phyloP scores from a whole-genome alignment of 2,888 invertebrate genomes.

The Tachina grossa region DNA sequence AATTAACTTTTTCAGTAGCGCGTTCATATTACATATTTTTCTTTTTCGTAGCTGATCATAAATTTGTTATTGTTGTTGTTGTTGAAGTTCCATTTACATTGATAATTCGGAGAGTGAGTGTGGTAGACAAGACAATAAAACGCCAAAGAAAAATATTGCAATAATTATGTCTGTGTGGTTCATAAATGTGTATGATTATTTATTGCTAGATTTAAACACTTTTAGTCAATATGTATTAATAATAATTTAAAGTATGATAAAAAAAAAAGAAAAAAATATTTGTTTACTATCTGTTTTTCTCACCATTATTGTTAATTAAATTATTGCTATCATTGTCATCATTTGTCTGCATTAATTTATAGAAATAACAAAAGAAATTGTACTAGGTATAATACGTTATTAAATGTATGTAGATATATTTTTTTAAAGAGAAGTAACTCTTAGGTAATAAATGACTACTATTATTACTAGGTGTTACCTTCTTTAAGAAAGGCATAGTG shows the following conservation, averaged over 20 bases:
- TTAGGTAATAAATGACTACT: no score
- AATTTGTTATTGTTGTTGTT: background rate
- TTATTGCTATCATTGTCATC: conserved; percentile 40
- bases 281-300: conserved; percentile 24
- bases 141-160: conserved; percentile 1
- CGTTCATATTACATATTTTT: background rate
- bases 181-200: conserved; percentile 9
- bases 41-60: background rate
- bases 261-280: conserved; percentile 5
- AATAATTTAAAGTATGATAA: conserved; percentile 4
- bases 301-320: conserved; percentile 44
- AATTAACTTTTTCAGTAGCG: conserved; percentile 1
- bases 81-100: background rate
- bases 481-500: no score
- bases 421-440: no score
- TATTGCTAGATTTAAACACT: conserved; percentile 38
- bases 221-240: conserved; percentile 12
- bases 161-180: conserved; percentile 7
- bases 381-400: no score
- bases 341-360: conserved; percentile 25
- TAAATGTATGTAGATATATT: no score
- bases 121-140: conserved; percentile 4
- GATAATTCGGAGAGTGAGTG: background rate
- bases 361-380: background rate
- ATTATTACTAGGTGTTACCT: no score